Percentiles rank a stretch among this genome's conserved stretches.
Conservation (phyloP, 2,888 invertebrate genomes). For the Andrena minutula region DNA sequence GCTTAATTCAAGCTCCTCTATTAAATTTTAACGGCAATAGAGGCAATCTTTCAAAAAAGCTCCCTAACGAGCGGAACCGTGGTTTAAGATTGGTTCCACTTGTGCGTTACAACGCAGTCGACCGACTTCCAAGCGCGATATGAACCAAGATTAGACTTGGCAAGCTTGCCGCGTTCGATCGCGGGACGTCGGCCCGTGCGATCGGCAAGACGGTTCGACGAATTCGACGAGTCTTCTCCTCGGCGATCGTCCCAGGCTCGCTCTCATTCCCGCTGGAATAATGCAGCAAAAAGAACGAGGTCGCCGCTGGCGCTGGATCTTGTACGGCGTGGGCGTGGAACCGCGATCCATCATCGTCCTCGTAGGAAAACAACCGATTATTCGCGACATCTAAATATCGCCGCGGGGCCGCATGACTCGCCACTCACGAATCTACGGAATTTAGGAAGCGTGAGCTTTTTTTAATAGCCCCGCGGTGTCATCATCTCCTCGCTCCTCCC, state of each 20-base stretch:
- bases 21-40: slow-evolving; percentile 31
- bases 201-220: neutral
- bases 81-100: slow-evolving; percentile 30
- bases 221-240: neutral
- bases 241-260: slow-evolving; percentile 28
- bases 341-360: slow-evolving; percentile 67
- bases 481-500: slow-evolving; percentile 47
- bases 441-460: slow-evolving; percentile 74
- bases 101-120: neutral
- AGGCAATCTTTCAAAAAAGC: neutral
- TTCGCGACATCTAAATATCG: slow-evolving; percentile 69
- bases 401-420: slow-evolving; percentile 71
- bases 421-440: slow-evolving; percentile 74
- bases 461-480: slow-evolving; percentile 70
- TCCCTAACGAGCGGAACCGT: neutral
- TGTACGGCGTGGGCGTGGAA: slow-evolving; percentile 67
- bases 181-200: too few relatives aligned
- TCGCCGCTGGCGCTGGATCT: slow-evolving; percentile 36
- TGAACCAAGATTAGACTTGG: neutral
- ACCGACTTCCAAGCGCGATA: neutral
- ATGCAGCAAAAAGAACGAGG: slow-evolving; percentile 62
- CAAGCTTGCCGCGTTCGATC: neutral
- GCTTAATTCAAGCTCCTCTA: neutral
- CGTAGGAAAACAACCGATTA: slow-evolving; percentile 67
- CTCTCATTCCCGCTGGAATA: slow-evolving; percentile 31